Conservation (phyloP, 2,888 invertebrate genomes). For the Macropis europaea region DNA sequence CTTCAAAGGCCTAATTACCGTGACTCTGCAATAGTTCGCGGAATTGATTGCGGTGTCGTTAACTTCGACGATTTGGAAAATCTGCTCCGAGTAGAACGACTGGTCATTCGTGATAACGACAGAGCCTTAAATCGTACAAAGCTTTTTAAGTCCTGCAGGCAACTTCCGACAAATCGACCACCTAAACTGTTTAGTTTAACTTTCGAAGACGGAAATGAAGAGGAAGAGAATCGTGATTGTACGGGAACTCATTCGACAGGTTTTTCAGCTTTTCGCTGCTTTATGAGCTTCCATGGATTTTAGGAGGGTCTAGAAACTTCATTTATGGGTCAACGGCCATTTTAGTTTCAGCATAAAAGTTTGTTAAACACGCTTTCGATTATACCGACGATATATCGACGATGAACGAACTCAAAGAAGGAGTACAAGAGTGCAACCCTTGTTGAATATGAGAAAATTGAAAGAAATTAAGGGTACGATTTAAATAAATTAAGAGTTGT, state of each 20-base stretch:
- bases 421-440: too few relatives aligned
- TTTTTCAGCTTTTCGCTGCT: neutral
- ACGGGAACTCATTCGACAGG: neutral
- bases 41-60: conserved; percentile 27
- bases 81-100: conserved; percentile 15
- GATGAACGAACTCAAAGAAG: too few relatives aligned
- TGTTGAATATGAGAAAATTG: too few relatives aligned
- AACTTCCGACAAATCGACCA: conserved; percentile 27
- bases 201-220: neutral
- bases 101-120: conserved; percentile 45
- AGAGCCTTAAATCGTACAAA: conserved; percentile 37
- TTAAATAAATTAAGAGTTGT: too few relatives aligned
- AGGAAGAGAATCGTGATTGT: conserved; percentile 8
- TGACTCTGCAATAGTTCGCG: neutral
- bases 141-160: conserved; percentile 33
- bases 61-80: conserved; percentile 30
- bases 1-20: neutral
- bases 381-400: too few relatives aligned
- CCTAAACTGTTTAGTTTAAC: conserved; percentile 23
- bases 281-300: neutral
- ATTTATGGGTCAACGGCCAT: too few relatives aligned
- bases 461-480: too few relatives aligned
- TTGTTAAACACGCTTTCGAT: too few relatives aligned
- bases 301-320: neutral
- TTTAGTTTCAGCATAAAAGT: too few relatives aligned